These are phyloP conservation scores for Actenoides hombroni DNA, from an alignment of 2,113 vertebrate species.

Conservation along the genomic window DNA sequence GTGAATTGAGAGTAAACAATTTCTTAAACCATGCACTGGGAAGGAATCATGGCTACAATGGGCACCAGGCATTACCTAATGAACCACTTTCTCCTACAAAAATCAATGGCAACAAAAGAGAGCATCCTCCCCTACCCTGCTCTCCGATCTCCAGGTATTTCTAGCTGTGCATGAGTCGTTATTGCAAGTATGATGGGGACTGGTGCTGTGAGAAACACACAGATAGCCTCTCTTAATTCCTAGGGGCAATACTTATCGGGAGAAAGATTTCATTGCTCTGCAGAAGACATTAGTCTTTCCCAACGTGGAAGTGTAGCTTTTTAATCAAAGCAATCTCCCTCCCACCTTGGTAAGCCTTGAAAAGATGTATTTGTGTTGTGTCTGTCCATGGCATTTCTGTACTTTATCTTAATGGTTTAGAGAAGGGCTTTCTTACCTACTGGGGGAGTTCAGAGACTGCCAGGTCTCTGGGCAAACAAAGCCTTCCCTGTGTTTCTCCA, in stretches of 20 bases:
- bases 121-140: not conserved
- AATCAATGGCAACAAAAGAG: not conserved
- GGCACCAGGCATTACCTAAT: not conserved
- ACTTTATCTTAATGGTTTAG: not conserved
- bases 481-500: not conserved
- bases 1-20: not conserved
- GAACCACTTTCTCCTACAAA: not conserved
- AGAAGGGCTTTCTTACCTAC: not conserved
- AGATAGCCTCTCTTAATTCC: not conserved
- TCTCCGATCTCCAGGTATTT: not conserved
- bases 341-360: not conserved
- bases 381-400: not conserved
- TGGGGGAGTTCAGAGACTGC: not conserved
- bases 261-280: not conserved
- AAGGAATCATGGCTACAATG: not conserved
- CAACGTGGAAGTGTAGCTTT: not conserved
- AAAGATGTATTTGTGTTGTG: not conserved
- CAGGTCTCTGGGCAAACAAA: not conserved
- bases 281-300: not conserved
- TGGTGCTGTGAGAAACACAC: not conserved
- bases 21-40: not conserved
- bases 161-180: accelerated
- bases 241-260: accelerated
- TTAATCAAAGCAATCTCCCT: not conserved
- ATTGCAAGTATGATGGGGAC: not conserved